Percentiles rank a stretch among this genome's conserved stretches.
These are phyloP conservation scores for Busseola fusca DNA, from an alignment of 2,888 invertebrate species.

Conservation along the genomic window DNA sequence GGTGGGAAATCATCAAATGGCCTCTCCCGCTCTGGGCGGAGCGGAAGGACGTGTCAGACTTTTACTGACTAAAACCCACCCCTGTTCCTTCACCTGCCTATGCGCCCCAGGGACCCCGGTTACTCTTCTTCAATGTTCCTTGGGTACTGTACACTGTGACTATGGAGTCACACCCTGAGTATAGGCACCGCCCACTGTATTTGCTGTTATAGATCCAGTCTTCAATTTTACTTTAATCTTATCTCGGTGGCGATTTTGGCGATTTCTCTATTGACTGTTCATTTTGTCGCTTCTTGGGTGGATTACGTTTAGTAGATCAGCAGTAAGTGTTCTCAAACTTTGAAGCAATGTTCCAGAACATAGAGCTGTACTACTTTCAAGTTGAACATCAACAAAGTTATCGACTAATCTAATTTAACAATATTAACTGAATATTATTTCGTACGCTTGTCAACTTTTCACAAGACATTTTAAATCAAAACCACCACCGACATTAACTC, in stretches of 20 bases:
- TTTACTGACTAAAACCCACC: too few relatives aligned
- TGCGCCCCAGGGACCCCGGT: too few relatives aligned
- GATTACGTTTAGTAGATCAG: not conserved
- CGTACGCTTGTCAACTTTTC: slow-evolving; percentile 47
- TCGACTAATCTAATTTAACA: slow-evolving; percentile 20
- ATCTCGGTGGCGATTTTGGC: too few relatives aligned
- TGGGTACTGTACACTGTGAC: not conserved
- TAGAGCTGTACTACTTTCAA: not conserved
- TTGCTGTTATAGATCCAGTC: not conserved
- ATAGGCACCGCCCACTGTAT: not conserved
- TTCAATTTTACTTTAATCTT: not conserved
- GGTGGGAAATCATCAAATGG: too few relatives aligned
- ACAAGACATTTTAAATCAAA: slow-evolving; percentile 13
- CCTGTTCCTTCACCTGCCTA: too few relatives aligned
- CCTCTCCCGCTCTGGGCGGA: too few relatives aligned
- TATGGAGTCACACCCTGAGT: not conserved
- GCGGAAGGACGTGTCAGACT: too few relatives aligned
- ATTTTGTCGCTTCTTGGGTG: not conserved
- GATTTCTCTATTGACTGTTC: not conserved
- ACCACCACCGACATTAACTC: not conserved
- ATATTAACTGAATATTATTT: slow-evolving; percentile 37
- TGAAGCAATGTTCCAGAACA: not conserved
- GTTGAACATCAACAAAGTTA: slow-evolving; percentile 3
- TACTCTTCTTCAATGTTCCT: not conserved
- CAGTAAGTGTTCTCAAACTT: not conserved